Evolutionary conservation across 2,797 vertebrate species (phyloP).

Genomic region (Pseudochirops cupreus): DNA sequence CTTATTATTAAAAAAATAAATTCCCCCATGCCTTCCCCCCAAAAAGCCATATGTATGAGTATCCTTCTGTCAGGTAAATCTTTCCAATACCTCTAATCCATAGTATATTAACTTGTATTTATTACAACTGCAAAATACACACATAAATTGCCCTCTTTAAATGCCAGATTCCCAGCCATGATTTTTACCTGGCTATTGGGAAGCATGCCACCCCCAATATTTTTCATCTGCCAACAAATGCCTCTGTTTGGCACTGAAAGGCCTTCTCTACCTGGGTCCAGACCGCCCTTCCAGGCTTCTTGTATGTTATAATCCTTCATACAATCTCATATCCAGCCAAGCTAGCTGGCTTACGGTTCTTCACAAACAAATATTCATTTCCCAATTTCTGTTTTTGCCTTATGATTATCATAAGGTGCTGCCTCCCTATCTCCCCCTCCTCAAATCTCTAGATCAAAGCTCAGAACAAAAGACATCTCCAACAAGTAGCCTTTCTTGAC

Average conservation of each 20-base stretch:
- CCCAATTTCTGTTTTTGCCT: not conserved
- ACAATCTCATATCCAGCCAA: not conserved
- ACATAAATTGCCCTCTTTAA: not conserved
- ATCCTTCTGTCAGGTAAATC: not conserved
- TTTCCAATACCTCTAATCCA: not conserved
- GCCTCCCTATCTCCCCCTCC: not conserved
- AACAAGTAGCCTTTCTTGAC: not conserved
- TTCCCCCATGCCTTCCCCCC: not conserved
- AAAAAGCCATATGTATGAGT: not conserved
- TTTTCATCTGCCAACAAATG: not conserved
- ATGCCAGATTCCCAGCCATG: not conserved
- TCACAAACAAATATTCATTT: not conserved
- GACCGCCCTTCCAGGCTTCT: not conserved
- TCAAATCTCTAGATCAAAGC: not conserved
- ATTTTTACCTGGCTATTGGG: not conserved
- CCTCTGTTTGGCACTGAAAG: not conserved
- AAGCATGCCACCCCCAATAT: not conserved
- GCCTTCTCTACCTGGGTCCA: not conserved
- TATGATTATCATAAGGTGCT: not conserved
- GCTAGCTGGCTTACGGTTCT: not conserved
- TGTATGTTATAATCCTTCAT: not conserved
- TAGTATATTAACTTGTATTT: constrained; percentile 1
- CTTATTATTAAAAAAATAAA: not conserved
- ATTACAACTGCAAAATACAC: not conserved
- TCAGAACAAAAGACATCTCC: not conserved